Evolutionary conservation across 2,113 vertebrate genomes (phyloP).

Genomic region (Gymnobelideus leadbeateri): DNA sequence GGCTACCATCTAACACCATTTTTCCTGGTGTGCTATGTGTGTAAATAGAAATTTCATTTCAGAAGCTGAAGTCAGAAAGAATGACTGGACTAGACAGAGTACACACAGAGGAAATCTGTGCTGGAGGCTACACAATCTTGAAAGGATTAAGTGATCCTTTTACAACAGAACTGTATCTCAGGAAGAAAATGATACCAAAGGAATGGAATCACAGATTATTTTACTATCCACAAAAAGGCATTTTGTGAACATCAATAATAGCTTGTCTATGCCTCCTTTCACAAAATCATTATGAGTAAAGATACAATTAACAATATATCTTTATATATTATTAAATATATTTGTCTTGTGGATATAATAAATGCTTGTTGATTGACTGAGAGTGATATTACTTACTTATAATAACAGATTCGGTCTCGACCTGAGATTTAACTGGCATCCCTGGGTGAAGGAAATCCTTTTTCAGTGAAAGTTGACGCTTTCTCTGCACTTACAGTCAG

Average conservation of each 20-base stretch:
- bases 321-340: background rate
- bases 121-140: conserved; percentile 5
- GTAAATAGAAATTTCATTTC: background rate
- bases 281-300: background rate
- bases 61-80: background rate
- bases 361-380: background rate
- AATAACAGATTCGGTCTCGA: background rate
- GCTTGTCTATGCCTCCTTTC: background rate
- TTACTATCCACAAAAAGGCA: background rate
- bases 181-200: background rate
- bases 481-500: background rate
- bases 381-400: background rate
- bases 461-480: background rate
- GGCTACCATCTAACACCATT: background rate
- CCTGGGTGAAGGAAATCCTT: background rate
- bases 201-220: background rate
- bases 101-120: conserved; percentile 1
- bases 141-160: conserved; percentile 1
- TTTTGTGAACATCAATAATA: background rate
- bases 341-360: background rate
- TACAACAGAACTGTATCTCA: background rate
- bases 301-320: background rate
- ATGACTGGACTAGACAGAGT: background rate
- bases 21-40: background rate
- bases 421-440: background rate